phyloP scores from a whole-genome alignment of 2,113 vertebrate species.

The Climacteris rufus region DNA sequence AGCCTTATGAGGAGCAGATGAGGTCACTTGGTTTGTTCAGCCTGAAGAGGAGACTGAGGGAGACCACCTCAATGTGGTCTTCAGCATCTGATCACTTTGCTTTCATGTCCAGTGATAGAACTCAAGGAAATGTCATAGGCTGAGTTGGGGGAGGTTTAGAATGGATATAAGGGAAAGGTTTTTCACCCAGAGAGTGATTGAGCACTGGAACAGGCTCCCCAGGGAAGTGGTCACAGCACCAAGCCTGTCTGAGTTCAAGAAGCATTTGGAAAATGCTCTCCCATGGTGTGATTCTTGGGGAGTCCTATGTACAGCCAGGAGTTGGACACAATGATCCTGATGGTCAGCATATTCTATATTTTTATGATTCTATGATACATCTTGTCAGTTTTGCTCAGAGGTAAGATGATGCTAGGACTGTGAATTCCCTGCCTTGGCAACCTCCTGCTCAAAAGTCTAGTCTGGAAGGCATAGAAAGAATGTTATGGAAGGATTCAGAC shows the following conservation, averaged over 20 bases:
- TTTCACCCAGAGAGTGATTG: not conserved
- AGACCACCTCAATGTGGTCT: not conserved
- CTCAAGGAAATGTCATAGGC: not conserved
- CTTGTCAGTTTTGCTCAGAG: not conserved
- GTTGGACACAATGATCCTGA: not conserved
- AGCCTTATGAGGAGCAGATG: not conserved
- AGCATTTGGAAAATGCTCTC: not conserved
- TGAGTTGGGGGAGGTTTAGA: not conserved
- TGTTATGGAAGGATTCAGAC: not conserved
- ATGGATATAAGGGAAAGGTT: not conserved
- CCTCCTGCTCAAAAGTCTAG: not conserved
- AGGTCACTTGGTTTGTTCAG: not conserved
- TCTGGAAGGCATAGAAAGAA: not conserved
- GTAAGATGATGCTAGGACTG: not conserved
- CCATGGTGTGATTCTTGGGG: not conserved
- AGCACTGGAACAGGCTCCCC: not conserved
- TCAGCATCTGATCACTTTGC: accelerated
- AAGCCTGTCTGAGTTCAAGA: not conserved
- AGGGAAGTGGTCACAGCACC: not conserved
- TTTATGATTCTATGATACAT: not conserved
- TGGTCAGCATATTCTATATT: not conserved
- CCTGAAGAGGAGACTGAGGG: not conserved
- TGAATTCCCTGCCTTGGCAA: not conserved
- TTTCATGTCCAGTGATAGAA: not conserved
- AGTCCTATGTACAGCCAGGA: not conserved